phyloP scores from a whole-genome alignment of 2,113 vertebrate genomes.

The Orycteropus afer region DNA sequence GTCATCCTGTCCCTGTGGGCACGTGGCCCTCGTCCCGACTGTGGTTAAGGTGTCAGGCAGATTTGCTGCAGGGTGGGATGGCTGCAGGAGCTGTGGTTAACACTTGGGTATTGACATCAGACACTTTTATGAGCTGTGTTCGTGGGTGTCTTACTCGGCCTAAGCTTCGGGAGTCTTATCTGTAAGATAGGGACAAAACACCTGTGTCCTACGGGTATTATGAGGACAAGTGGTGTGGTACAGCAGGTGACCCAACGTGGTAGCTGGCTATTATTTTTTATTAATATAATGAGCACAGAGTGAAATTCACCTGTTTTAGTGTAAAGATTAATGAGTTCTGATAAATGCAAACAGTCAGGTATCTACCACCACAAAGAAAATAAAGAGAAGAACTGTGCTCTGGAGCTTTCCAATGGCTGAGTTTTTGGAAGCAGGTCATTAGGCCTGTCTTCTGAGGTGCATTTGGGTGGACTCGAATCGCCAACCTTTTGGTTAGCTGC shows the following conservation, averaged over 20 bases:
- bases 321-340: not conserved
- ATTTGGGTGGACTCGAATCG: not conserved
- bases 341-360: not conserved
- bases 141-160: not conserved
- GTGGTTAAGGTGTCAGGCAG: not conserved
- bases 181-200: not conserved
- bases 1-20: too few species aligned
- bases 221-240: rapidly evolving
- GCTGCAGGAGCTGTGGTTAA: not conserved
- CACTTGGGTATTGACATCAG: not conserved
- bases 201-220: not conserved
- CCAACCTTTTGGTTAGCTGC: not conserved
- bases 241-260: not conserved
- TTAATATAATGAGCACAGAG: too few species aligned
- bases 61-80: not conserved
- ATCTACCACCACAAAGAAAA: not conserved
- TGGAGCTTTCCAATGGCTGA: too few species aligned
- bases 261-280: not conserved
- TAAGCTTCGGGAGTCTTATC: not conserved
- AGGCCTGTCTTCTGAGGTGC: not conserved
- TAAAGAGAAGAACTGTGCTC: not conserved
- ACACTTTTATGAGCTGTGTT: not conserved
- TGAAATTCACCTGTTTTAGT: not conserved
- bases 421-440: not conserved
- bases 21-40: not conserved